Evolutionary conservation across 2,797 vertebrate species (phyloP), one percentile per base, ranked within the genome.

Genomic region (Takifugu ocellatus): DNA sequence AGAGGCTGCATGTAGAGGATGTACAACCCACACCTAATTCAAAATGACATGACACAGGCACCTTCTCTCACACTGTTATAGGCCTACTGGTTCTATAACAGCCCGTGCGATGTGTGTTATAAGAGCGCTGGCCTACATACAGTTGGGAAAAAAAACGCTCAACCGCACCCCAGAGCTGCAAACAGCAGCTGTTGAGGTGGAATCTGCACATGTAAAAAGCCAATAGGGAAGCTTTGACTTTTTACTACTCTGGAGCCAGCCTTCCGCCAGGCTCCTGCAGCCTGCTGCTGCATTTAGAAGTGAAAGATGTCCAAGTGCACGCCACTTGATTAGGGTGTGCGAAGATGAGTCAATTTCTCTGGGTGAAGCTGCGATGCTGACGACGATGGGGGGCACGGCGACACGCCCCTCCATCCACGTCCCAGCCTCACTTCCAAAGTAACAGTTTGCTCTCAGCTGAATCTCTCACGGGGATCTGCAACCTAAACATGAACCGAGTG

Each of bases 161-260:
- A 87, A 86, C 87, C 83, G 85, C 86, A 88, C 87, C 88, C 85
- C 85, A 80, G 82, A 87, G 84, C 85, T 78, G 76, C 70, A 68
- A 82, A 78, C 84, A 87, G 79, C 85, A 85, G 86, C 86, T 86
- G 85, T 84, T 86, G 70, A 83, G 79, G 84, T 77, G 68, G 78
- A 21, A 83, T 83, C 79, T 76, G 79, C 83, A 81, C 75, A 70
- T 74, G 84, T 77, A 77, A 74, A 48, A 82, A 78, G 65, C 74
- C 83, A 81, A 75, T 65, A 78, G 76, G 76, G 76, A 82, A 67
- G 77, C 44, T 67, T 76, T 76, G 57, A 73, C 71, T 80, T 75
- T 75, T 78, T 25, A 75, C 73, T 70, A 52, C 62, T 56, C 59
- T 66, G 58, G 54, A 11, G 11, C 61, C 43, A 43, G 61, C 66